These are phyloP conservation scores for Laothoe populi DNA, from an alignment of 2,888 invertebrate genomes.

Conservation along the genomic window DNA sequence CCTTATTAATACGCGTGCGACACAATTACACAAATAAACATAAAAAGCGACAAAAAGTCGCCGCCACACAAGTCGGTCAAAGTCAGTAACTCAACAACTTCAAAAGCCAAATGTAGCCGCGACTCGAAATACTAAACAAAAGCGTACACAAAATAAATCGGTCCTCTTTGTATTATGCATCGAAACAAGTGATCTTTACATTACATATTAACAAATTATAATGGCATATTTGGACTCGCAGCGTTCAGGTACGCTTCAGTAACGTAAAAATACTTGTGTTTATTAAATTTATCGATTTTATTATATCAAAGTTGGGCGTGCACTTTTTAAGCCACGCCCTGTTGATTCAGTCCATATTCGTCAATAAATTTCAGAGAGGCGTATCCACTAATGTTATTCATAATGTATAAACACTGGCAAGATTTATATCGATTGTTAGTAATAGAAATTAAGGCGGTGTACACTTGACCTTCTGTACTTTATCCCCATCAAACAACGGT, in stretches of 20 bases:
- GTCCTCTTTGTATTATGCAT: constrained; percentile 51
- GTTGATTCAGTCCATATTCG: constrained; percentile 28
- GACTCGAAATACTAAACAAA: constrained; percentile 39
- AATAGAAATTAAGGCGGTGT: constrained; percentile 33
- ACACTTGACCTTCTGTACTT: not conserved
- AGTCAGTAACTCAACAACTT: not conserved
- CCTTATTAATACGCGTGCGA: constrained; percentile 51
- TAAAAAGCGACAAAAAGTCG: constrained; percentile 25
- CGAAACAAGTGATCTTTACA: constrained; percentile 32
- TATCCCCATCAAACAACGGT: not conserved
- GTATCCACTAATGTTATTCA: constrained; percentile 42
- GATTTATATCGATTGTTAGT: constrained; percentile 47
- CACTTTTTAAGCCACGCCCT: constrained; percentile 28
- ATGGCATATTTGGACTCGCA: constrained; percentile 55
- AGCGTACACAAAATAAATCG: constrained; percentile 41
- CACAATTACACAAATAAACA: constrained; percentile 25
- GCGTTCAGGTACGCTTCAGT: constrained; percentile 51
- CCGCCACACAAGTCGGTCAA: not conserved
- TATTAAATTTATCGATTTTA: constrained; percentile 23
- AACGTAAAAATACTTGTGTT: constrained; percentile 36
- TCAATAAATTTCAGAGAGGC: constrained; percentile 43
- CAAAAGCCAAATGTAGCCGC: constrained; percentile 8
- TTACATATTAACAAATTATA: constrained; percentile 42
- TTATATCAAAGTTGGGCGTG: constrained; percentile 31
- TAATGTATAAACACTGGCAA: constrained; percentile 67